Base-by-base conservation (phyloP, 1,140 invertebrate genomes). In the Bilobella aurantiaca region DNA sequence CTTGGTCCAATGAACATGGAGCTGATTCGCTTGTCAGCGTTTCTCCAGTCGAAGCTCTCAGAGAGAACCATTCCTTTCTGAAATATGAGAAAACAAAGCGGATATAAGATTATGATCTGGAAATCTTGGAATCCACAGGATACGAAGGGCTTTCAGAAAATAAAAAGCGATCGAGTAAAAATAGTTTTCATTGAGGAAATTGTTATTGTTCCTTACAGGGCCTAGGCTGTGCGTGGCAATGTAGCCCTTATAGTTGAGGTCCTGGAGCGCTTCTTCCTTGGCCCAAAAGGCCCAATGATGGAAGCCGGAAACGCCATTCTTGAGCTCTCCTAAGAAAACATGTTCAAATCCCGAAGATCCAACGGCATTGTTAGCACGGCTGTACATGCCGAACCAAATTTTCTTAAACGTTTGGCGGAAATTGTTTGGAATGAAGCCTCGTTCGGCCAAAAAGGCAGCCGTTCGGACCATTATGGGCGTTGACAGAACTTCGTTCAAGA, bases 1-100 rank as follows among this genome's bases (percentile, higher is more conserved):
- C 90, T 93, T 2, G 90, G 93, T 29, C 93, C 93, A 66, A 96
- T 82, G 73, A 94, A 93, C 78, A 94, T 82, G 1, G 84, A 84
- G 27, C 86, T 86, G 0, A 88, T 86, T 0, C 86, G 86, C 76
- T 94, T 94, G 57, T 85, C 81, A 1, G 84, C 76, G 0, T 84
- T 83, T 74, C 85, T 82, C 78, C 89, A 89, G 29, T 80, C 83
- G 68, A 90, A 87, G 64, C 87, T 85, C 14, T 87, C 75, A 75
- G 90, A 90, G 14, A 91, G 31, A 14, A 90, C 81, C 29, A 82
- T 81, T 32, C 85, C 87, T 82, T 89, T 89, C 86, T 89, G 79
- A 62, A 82, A 83, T 74, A 58, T n/a, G n/a, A n/a, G n/a, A n/a
- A n/a, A 68, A 60, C 27, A 75, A 76, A 46, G 23, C 14, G 34